Percentiles rank a stretch among this genome's conserved stretches.
Conservation (phyloP, 2,888 invertebrate species). For the Loripinus fragilis region DNA sequence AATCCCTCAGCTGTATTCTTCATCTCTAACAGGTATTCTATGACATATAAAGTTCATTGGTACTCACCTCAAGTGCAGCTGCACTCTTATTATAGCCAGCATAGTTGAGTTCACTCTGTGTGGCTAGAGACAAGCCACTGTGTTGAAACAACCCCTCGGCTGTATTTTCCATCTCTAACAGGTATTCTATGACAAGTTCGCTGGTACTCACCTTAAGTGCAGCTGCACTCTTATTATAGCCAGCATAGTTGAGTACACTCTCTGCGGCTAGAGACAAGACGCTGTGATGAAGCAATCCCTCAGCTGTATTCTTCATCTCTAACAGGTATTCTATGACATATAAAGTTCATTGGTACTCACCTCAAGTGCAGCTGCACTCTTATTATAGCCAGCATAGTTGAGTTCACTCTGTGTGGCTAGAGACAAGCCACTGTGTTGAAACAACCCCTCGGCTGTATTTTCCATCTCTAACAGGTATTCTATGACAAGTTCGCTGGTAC, state of each 20-base stretch:
- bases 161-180: conserved; percentile 80
- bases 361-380: conserved; percentile 78
- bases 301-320: too few relatives aligned
- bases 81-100: conserved; percentile 88
- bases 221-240: conserved; percentile 86
- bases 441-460: conserved; percentile 64
- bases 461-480: conserved; percentile 45
- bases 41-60: too few relatives aligned
- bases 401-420: conserved; percentile 94
- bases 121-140: conserved; percentile 93
- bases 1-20: too few relatives aligned
- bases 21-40: background rate
- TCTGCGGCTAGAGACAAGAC: conserved; percentile 95
- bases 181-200: conserved; percentile 92
- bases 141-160: conserved; percentile 86
- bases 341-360: conserved; percentile 87
- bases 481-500: too few relatives aligned
- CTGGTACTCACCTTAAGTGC: conserved; percentile 76
- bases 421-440: conserved; percentile 93
- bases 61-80: conserved; percentile 78
- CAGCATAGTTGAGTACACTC: conserved; percentile 90
- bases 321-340: conserved; percentile 87
- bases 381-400: conserved; percentile 89
- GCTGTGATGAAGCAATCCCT: conserved; percentile 87
- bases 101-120: conserved; percentile 92